Conservation (phyloP, 2,797 vertebrate genomes). For the Gouania willdenowi region DNA sequence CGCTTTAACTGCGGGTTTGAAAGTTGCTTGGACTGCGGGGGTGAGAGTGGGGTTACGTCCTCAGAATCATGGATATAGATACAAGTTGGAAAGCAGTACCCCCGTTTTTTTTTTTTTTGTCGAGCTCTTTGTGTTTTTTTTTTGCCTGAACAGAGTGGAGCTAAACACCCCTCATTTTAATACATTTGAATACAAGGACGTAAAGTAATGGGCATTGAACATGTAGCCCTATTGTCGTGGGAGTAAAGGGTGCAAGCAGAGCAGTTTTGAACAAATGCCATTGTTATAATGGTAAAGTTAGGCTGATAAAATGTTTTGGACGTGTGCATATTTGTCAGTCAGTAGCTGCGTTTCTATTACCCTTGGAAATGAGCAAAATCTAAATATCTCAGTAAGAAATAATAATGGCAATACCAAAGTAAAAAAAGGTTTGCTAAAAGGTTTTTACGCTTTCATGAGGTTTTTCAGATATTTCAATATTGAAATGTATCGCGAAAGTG, state of each 20-base stretch:
- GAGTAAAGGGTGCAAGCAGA: constrained; percentile 57
- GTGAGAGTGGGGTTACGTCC: constrained; percentile 56
- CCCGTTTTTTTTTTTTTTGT: constrained; percentile 40
- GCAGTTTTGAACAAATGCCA: constrained; percentile 59
- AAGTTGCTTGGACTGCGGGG: constrained; percentile 61
- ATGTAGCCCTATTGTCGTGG: constrained; percentile 51
- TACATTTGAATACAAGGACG: constrained; percentile 63
- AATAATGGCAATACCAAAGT: no score
- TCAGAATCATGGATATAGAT: constrained; percentile 45
- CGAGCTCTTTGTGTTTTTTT: constrained; percentile 38
- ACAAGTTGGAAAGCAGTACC: constrained; percentile 35
- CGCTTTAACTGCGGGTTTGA: constrained; percentile 69
- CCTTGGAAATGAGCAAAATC: no score
- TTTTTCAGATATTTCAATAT: no score
- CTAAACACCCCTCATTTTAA: constrained; percentile 67
- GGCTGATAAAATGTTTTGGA: constrained; percentile 17
- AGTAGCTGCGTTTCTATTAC: constrained; percentile 4
- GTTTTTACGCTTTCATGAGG: no score
- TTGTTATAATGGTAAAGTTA: constrained; percentile 62
- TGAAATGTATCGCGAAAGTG: no score
- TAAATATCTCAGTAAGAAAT: no score
- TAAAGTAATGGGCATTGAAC: constrained; percentile 54
- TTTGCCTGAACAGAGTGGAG: constrained; percentile 54
- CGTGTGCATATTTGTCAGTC: constrained; percentile 9
- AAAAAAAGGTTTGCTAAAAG: no score